Evolutionary conservation across 2,888 invertebrate genomes (phyloP), one percentile per base, ranked within the genome.

Genomic region (Trimorus sp.): DNA sequence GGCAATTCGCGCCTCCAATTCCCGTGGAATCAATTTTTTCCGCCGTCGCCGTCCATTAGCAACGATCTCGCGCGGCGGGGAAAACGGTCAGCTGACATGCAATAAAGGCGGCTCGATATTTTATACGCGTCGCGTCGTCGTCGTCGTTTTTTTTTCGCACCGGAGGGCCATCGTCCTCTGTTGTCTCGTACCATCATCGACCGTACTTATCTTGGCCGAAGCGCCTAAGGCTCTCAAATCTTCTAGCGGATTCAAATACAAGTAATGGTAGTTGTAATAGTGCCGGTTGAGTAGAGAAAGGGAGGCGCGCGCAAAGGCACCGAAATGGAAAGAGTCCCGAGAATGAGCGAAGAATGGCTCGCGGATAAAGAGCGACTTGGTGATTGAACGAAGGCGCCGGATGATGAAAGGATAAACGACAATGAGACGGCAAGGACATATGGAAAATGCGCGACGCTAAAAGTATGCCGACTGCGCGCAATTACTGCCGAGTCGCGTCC

Each of bases 111-210:
- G 26, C 26, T 26, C 26, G 26, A 26, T 26, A 26, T 26, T 26
- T 26, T 26, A 26, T 26, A 26, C 26, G 26, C 26, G 26, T 26
- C 26, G 26, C 26, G 26, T 26, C 45, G 36, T 6, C 53, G 56
- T 58, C 66, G 58, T 51, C 56, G 14, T 75, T 70, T 53, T 73
- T 68, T 58, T 73, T 63, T 48, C 58, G 66, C 51, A 75, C 84
- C 73, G 59, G 65, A 76, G 66, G 75, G 70, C 75, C 71, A 69
- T 68, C 68, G 66, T 77, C 62, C 73, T 73, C 70, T 59, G 83
- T 73, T 77, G 77, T 79, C 77, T 77, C 69, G 78, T 79, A 82
- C 84, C 84, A 85, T 85, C 84, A 84, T 82, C 84, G 84, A 78
- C 84, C 76, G 83, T 84, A 77, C 81, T 81, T 81, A 82, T 83